phyloP scores from a whole-genome alignment of 2,113 vertebrate genomes.

The Solea solea region DNA sequence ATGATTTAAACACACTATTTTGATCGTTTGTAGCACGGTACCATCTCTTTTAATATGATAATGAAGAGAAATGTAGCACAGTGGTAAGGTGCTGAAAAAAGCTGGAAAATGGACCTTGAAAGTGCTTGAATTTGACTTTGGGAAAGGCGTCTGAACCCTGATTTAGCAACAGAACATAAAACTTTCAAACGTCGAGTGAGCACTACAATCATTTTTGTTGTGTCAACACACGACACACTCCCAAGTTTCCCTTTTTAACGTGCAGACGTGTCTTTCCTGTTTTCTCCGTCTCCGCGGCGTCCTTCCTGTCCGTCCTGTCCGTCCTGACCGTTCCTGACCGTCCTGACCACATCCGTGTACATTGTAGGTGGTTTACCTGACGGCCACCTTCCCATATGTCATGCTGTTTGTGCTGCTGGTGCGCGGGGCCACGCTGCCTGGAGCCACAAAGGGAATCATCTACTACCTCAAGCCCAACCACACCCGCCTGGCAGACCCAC shows the following conservation, averaged over 20 bases:
- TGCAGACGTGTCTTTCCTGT: constrained; percentile 17
- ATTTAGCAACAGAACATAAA: constrained; percentile 1
- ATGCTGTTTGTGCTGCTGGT: constrained; percentile 90
- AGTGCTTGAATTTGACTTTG: too few species aligned
- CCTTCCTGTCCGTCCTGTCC: background rate
- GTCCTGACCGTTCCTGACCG: too few species aligned
- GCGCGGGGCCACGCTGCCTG: constrained; percentile 87
- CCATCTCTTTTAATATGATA: too few species aligned
- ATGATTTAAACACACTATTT: too few species aligned
- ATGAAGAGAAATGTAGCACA: too few species aligned
- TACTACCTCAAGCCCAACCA: constrained; percentile 92
- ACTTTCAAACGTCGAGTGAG: background rate
- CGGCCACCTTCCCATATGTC: constrained; percentile 91
- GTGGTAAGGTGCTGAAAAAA: too few species aligned
- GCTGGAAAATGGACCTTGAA: too few species aligned
- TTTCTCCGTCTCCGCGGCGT: constrained; percentile 4
- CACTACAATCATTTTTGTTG: constrained; percentile 7
- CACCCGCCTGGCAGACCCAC: constrained; percentile 87
- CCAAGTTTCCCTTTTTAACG: constrained; percentile 21
- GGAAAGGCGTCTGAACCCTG: too few species aligned
- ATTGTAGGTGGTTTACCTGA: constrained; percentile 92
- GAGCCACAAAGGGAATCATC: constrained; percentile 88
- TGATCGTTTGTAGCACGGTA: too few species aligned
- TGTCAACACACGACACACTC: constrained; percentile 20
- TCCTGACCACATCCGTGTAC: constrained; percentile 46